phyloP scores from a whole-genome alignment of 1,140 invertebrate genomes.

The Musca vetustissima region DNA sequence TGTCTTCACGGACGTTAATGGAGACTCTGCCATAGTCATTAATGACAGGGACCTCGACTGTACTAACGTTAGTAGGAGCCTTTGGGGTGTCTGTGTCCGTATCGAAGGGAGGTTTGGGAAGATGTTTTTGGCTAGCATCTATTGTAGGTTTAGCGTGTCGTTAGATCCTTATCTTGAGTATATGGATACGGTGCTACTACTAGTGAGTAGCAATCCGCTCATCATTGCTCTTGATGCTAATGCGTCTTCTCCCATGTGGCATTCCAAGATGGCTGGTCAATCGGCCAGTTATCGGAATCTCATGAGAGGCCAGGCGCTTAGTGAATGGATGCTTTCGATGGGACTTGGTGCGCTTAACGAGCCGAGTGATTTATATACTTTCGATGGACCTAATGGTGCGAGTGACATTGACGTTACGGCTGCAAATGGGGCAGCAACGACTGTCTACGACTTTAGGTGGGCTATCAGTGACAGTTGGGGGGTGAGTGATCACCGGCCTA shows the following conservation, averaged over 20 bases:
- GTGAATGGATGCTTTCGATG: neutral
- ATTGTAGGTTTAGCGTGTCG: slow-evolving; percentile 25
- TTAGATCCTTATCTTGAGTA: slow-evolving; percentile 25
- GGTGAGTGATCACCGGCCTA: slow-evolving; percentile 12
- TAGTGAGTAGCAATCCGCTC: slow-evolving; percentile 9
- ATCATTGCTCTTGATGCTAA: slow-evolving; percentile 23
- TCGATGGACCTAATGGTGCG: neutral
- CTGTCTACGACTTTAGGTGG: slow-evolving; percentile 20
- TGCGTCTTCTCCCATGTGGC: slow-evolving; percentile 23
- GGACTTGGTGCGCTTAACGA: slow-evolving; percentile 14
- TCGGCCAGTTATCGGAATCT: neutral
- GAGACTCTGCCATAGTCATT: slow-evolving; percentile 10
- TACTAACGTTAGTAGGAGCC: neutral
- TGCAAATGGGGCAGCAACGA: slow-evolving; percentile 25
- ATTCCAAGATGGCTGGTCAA: slow-evolving; percentile 8
- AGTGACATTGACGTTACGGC: slow-evolving; percentile 21
- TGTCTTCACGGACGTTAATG: neutral
- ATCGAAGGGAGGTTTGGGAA: neutral
- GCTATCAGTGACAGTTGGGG: neutral
- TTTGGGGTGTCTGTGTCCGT: neutral
- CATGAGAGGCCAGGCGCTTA: neutral
- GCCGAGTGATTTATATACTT: slow-evolving; percentile 26
- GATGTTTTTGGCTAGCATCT: slow-evolving; percentile 16
- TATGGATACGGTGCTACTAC: slow-evolving; percentile 16
- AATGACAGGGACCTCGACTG: neutral